phyloP scores from a whole-genome alignment of 2,113 vertebrate species.

The Crotalus tigris region DNA sequence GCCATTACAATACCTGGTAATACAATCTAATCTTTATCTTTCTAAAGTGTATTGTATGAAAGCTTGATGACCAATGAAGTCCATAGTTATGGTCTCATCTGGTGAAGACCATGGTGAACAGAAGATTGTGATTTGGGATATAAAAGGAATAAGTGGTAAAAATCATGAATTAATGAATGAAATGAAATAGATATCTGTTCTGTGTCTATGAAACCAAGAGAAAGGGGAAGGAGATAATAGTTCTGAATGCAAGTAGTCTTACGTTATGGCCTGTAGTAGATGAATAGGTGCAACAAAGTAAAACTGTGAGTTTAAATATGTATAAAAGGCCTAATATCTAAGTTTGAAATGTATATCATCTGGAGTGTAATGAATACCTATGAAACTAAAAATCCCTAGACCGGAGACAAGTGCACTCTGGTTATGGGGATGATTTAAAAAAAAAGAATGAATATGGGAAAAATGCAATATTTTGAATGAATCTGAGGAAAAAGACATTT shows the following conservation, averaged over 20 bases:
- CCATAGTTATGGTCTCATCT: background rate
- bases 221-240: background rate
- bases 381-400: background rate
- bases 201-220: background rate
- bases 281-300: background rate
- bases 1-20: background rate
- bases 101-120: background rate
- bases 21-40: background rate
- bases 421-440: background rate
- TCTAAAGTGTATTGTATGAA: background rate
- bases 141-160: background rate
- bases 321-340: background rate
- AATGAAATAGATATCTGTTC: background rate
- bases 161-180: background rate
- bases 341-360: background rate
- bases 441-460: background rate
- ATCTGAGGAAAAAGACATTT: background rate
- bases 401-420: background rate
- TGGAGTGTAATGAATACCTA: background rate
- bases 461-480: background rate
- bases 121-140: background rate
- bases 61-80: background rate
- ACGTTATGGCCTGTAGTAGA: background rate
- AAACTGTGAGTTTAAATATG: background rate
- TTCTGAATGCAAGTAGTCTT: background rate